phyloP scores from a whole-genome alignment of 1,140 invertebrate species.

The Polyergus mexicanus region DNA sequence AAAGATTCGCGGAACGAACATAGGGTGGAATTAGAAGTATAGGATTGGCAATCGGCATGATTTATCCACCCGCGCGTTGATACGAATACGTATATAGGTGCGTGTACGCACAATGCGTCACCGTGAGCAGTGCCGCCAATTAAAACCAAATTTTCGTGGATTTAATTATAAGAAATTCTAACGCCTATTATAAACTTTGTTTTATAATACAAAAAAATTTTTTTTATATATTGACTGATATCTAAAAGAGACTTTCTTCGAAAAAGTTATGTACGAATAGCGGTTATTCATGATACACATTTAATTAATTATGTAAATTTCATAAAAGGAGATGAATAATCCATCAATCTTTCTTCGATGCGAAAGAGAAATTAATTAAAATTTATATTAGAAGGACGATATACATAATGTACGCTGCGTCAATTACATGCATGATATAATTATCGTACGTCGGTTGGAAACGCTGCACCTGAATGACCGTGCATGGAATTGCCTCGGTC shows the following conservation, averaged over 20 bases:
- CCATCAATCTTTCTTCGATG: not conserved
- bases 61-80: slow-evolving; percentile 33
- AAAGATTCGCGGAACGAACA: not conserved
- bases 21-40: slow-evolving; percentile 17
- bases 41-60: slow-evolving; percentile 44
- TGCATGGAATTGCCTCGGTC: slow-evolving; percentile 67
- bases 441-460: slow-evolving; percentile 33
- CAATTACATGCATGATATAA: not conserved
- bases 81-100: slow-evolving; percentile 10
- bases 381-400: not conserved
- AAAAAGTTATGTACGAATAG: not conserved
- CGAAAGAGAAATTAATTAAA: not conserved
- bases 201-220: not conserved
- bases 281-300: no score
- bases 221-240: no score
- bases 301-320: not conserved
- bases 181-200: not conserved
- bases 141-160: not conserved
- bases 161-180: not conserved
- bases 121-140: not conserved
- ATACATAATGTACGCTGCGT: no score
- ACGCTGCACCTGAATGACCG: slow-evolving; percentile 73
- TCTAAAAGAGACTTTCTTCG: not conserved
- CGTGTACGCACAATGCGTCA: slow-evolving; percentile 68
- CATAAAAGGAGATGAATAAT: not conserved